These are phyloP conservation scores for Cochlearius cochlearius DNA, from an alignment of 2,113 vertebrate species.

Conservation along the genomic window DNA sequence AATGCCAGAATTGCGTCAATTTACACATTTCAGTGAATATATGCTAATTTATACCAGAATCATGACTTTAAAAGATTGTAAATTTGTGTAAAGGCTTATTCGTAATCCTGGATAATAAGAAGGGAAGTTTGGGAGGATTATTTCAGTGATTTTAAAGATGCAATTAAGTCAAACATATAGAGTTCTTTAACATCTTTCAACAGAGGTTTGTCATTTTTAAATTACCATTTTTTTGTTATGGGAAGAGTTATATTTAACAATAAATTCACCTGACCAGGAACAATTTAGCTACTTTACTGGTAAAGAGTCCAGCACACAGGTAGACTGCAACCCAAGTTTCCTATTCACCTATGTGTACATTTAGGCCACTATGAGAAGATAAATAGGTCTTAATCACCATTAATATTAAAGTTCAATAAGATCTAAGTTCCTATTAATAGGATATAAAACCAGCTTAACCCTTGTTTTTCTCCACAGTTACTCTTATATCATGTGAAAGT, in stretches of 20 bases:
- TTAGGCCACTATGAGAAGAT: not conserved
- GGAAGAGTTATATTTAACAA: not conserved
- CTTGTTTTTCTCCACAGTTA: not conserved
- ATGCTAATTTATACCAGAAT: not conserved
- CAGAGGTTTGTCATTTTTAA: not conserved
- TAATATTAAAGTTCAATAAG: not conserved
- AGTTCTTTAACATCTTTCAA: not conserved
- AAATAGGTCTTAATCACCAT: not conserved
- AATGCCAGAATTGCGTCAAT: not conserved
- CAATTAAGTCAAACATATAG: not conserved
- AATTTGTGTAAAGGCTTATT: not conserved
- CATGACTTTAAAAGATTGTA: not conserved
- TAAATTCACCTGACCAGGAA: not conserved
- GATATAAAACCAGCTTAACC: not conserved
- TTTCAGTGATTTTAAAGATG: not conserved
- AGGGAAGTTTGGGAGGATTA: not conserved
- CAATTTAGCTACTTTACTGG: not conserved
- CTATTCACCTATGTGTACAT: not conserved
- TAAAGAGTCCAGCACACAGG: not conserved
- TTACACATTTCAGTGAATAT: not conserved
- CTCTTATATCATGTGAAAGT: not conserved
- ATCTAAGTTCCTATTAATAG: not conserved
- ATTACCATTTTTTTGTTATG: fast-evolving
- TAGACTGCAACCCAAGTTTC: fast-evolving
- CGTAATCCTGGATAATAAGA: not conserved